Evolutionary conservation across 2,797 vertebrate species (phyloP).

Genomic region (Molothrus aeneus): DNA sequence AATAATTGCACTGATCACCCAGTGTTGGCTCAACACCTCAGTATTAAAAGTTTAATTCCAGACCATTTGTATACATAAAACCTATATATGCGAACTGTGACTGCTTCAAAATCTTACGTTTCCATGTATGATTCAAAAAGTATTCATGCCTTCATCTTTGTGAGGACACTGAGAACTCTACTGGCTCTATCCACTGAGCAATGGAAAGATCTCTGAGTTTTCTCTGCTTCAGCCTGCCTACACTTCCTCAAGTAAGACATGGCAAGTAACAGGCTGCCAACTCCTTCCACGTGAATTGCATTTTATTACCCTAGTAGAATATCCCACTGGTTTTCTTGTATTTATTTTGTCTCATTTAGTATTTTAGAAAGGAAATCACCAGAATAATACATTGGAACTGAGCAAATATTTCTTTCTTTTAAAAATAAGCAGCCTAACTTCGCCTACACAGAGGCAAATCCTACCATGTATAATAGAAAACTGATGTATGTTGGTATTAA

Average conservation of each 20-base stretch:
- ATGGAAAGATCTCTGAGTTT: neutral
- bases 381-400: neutral
- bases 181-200: neutral
- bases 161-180: neutral
- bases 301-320: conserved; percentile 1
- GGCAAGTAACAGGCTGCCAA: neutral
- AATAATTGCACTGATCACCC: neutral
- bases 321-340: neutral
- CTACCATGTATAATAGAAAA: neutral
- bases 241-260: neutral
- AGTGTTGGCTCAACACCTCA: neutral
- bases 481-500: neutral
- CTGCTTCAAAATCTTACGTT: neutral
- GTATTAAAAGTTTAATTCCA: neutral
- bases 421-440: neutral
- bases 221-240: neutral
- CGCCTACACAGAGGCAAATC: neutral
- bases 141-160: neutral
- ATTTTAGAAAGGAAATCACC: conserved; percentile 6
- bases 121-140: neutral
- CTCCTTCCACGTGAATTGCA: neutral
- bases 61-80: neutral
- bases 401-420: neutral
- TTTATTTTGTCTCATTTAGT: neutral
- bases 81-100: neutral